Evolutionary conservation across 2,888 invertebrate species (phyloP).

Genomic region (Anorthoa munda): DNA sequence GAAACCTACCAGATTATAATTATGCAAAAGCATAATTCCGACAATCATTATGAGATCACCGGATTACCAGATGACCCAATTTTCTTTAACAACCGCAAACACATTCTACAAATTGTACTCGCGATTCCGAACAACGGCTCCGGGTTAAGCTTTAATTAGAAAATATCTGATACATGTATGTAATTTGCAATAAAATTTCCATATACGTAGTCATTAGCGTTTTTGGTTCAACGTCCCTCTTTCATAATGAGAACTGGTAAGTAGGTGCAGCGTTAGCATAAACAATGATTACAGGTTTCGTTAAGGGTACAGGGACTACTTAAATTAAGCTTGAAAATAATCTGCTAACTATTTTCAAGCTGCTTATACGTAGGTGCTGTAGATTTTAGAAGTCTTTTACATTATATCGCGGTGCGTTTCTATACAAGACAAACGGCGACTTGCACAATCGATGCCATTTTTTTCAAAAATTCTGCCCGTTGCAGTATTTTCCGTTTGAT

Average conservation of each 20-base stretch:
- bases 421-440: too few species aligned
- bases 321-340: too few species aligned
- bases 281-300: background rate
- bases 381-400: too few species aligned
- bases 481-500: background rate
- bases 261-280: slow-evolving; percentile 13
- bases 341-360: background rate
- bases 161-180: slow-evolving; percentile 52
- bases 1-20: slow-evolving; percentile 8
- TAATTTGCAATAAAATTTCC: slow-evolving; percentile 57
- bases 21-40: slow-evolving; percentile 9
- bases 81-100: slow-evolving; percentile 40
- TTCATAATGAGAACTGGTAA: slow-evolving; percentile 23
- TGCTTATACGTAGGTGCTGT: too few species aligned
- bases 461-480: too few species aligned
- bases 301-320: background rate
- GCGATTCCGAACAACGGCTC: slow-evolving; percentile 35
- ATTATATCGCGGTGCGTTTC: too few species aligned
- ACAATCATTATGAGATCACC: slow-evolving; percentile 19
- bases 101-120: slow-evolving; percentile 35
- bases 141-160: slow-evolving; percentile 59
- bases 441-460: too few species aligned
- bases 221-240: slow-evolving; percentile 17
- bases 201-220: slow-evolving; percentile 31
- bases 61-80: slow-evolving; percentile 27